Base-by-base conservation (phyloP, 2,113 vertebrate species). In the Hippocampus mohnikei region DNA sequence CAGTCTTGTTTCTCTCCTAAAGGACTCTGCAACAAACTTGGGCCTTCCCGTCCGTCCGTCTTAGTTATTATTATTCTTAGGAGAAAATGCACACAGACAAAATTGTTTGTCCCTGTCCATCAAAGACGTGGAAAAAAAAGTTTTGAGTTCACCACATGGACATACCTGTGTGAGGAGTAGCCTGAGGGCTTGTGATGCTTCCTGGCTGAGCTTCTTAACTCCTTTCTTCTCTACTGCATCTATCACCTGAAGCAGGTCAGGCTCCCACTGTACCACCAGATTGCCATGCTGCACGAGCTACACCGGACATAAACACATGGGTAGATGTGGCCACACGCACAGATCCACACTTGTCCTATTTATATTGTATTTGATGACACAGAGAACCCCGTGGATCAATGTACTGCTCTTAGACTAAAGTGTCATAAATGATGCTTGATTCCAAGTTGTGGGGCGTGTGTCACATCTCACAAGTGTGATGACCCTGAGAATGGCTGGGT, bases 81-180 rank as follows among this genome's bases (percentile, higher is more conserved):
- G 5, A 37, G 2, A 48, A 16, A 16, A 48, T 4, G 15, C 46
- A 48, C 46, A 16, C 15, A 5, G 46, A 48, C 46, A 48, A 48
- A 18, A 18, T 13, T 46, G 12, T 46, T 13, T 13, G 12, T 46
- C 11, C 44, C 44, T 3, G 6, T 52, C 50, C 20, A n/a, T 53
- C 52, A n/a, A 53, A n/a, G n/a, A n/a, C n/a, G n/a, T n/a, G n/a
- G n/a, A n/a, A n/a, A n/a, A n/a, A n/a, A n/a, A n/a, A n/a, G n/a
- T n/a, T n/a, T n/a, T n/a, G n/a, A n/a, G n/a, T n/a, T n/a, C n/a
- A 29, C 33, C 27, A 8, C 52, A 40, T 25, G 42, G 21, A 15
- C 3, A 8, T 85, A 98, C 95, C 95, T 97, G 94, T 81, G 84
- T 85, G 55, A 98, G 86, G 52, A 98, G 94, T 66, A 79, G 78